Base-by-base conservation (phyloP, 2,888 invertebrate genomes). In the Chrysolina haemoptera region DNA sequence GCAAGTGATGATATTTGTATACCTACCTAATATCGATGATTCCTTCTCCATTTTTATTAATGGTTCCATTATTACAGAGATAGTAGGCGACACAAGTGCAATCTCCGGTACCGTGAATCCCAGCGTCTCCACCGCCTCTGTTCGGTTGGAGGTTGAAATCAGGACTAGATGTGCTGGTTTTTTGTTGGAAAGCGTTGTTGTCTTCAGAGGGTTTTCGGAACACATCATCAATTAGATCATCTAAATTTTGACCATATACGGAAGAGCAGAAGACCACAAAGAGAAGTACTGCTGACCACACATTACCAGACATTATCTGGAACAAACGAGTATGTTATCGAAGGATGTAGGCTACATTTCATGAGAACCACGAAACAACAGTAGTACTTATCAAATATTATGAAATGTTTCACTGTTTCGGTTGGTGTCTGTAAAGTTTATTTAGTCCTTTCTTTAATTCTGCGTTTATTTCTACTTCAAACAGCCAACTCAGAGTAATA, bases 21-120 rank as follows among this genome's bases (percentile, higher is more conserved):
- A 94, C 91, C 96, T 76, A 94, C 91, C 96, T 91, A 69, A 96
- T 93, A 82, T 96, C 95, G 68, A 96, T 93, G 48, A 95, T 88
- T 9, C 93, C 94, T 0, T 89, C 88, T 0, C 96, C 96, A 81
- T 94, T 93, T 0, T 90, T 92, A 72, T 93, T 93, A 20, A 96
- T 90, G 0, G 91, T 90, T 46, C 92, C 92, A 72, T 89, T 88
- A 50, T 91, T 89, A 82, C 96, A 96, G 9, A 94, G 90, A 84
- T 94, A 96, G 84, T 94, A 95, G 0, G 93, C 92, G 0, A 96
- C 95, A 83, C 96, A 96, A 66, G 92, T 91, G 46, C 94, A 95
- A 40, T 76, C 73, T 10, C 78, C 83, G 1, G 76, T 77, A 9
- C 81, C 84, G 0, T 80, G 80, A 41, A 78, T 79, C 11, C 81